Evolutionary conservation across 2,113 vertebrate genomes (phyloP), one percentile per base, ranked within the genome.

Genomic region (Geococcyx californianus): DNA sequence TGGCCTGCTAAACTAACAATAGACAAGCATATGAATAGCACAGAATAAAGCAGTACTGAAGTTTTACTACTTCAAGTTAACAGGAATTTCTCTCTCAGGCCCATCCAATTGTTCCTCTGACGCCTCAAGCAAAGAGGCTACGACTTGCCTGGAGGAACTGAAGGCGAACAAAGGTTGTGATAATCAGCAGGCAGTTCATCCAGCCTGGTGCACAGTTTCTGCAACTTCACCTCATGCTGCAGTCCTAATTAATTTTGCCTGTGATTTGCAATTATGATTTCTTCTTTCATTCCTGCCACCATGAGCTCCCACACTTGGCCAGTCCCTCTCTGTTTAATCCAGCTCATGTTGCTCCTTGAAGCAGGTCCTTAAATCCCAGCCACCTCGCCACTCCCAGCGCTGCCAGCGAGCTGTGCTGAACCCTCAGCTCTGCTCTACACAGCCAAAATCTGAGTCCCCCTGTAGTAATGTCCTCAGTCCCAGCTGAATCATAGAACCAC

Each of bases 241-340:
- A 72, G 69, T 31, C 34, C 68, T 95, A 91, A 93, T 87, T 90
- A 77, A 77, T 88, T 96, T 59, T 40, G 79, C 45, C 45, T 79
- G 74, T 76, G 93, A 59, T 93, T 90, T 90, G 58, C 44, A 83
- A 73, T 49, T 80, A 64, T 17, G 84, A 95, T 93, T 94, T 88
- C 64, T 58, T 56, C 42, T 87, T 76, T 60, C 38, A 70, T 87
- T 82, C 62, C 79, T 33, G 18, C 16, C 72, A 14, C 64, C 2
- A 2, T 0, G 6, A 79, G 36, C 83, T 70, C 68, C 64, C 47
- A 40, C 10, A 45, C 55, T 6, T 68, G 54, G 82, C 74, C 52
- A 3, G 6, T 23, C 42, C 34, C 38, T 84, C 15, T 54, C 34
- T 42, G 72, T 62, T 79, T 44, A 33, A 58, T 25, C 28, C 63